Conservation (phyloP, 1,140 invertebrate species). For the Atopsyche davidsoni region DNA sequence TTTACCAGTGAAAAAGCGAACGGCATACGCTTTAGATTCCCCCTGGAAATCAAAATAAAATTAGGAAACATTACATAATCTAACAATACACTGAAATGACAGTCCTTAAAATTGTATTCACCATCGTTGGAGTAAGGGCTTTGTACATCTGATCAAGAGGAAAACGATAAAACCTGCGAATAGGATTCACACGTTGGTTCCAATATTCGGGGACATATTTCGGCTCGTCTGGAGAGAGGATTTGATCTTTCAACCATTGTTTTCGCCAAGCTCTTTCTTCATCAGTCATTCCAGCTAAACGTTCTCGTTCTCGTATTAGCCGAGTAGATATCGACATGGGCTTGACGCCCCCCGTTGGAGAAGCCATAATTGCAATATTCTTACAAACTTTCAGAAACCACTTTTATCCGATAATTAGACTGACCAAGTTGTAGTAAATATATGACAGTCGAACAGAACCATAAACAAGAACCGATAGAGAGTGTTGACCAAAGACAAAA, state of each 20-base stretch:
- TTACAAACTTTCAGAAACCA: no score
- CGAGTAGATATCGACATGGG: slow-evolving; percentile 71
- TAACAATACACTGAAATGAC: background rate
- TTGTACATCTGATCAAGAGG: slow-evolving; percentile 61
- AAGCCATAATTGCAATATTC: no score
- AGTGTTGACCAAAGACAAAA: no score
- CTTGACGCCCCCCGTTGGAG: slow-evolving; percentile 58
- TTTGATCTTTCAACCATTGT: slow-evolving; percentile 78
- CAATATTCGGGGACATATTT: slow-evolving; percentile 59
- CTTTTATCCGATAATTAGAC: no score
- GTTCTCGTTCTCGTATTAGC: slow-evolving; percentile 64
- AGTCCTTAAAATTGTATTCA: slow-evolving; percentile 36
- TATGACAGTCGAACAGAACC: no score
- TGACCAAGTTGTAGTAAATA: no score
- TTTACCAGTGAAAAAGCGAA: slow-evolving; percentile 61
- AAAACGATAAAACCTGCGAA: slow-evolving; percentile 65
- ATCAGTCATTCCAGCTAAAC: slow-evolving; percentile 73
- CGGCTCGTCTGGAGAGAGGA: slow-evolving; percentile 67
- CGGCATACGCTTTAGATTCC: slow-evolving; percentile 40
- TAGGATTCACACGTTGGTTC: slow-evolving; percentile 65
- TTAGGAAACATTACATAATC: slow-evolving; percentile 12
- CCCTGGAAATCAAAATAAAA: slow-evolving; percentile 48
- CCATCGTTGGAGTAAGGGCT: slow-evolving; percentile 54
- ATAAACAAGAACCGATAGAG: no score
- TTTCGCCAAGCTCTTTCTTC: slow-evolving; percentile 77